Evolutionary conservation across 2,113 vertebrate species (phyloP).

Genomic region (Tauraco erythrolophus): DNA sequence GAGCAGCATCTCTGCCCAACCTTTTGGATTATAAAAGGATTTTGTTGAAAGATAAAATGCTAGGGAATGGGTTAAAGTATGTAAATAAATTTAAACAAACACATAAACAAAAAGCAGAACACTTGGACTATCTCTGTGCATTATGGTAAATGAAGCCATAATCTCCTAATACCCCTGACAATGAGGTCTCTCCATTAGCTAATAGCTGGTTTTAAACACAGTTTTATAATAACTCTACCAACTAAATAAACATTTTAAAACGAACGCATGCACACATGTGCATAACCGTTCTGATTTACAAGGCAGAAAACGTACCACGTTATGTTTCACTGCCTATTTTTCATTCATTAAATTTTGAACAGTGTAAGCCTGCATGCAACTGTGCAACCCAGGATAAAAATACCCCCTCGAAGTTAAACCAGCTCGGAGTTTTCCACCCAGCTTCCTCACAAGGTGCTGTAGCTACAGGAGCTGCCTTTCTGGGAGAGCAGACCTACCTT

Average conservation of each 20-base stretch:
- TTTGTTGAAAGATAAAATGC: constrained; percentile 40
- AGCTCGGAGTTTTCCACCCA: background rate
- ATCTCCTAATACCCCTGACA: constrained; percentile 60
- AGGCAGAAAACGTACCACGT: constrained; percentile 8
- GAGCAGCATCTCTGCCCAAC: constrained; percentile 20
- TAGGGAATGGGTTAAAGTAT: constrained; percentile 38
- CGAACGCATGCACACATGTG: background rate
- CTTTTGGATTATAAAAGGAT: constrained; percentile 22
- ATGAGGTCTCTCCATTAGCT: constrained; percentile 59
- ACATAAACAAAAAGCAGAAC: constrained; percentile 43
- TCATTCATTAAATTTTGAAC: constrained; percentile 31
- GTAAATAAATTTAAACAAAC: constrained; percentile 47
- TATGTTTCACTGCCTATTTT: constrained; percentile 25
- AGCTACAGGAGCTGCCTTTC: background rate
- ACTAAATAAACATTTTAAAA: constrained; percentile 60
- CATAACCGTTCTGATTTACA: background rate
- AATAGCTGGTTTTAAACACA: constrained; percentile 50
- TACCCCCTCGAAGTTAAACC: background rate
- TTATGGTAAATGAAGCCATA: constrained; percentile 54
- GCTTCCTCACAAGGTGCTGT: background rate
- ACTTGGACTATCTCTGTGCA: constrained; percentile 30
- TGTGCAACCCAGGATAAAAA: background rate
- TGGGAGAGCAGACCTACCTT: constrained; percentile 74
- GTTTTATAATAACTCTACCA: constrained; percentile 47
- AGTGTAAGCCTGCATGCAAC: background rate